Evolutionary conservation across 2,797 vertebrate genomes (phyloP).

Genomic region (Onychomys arenicola): DNA sequence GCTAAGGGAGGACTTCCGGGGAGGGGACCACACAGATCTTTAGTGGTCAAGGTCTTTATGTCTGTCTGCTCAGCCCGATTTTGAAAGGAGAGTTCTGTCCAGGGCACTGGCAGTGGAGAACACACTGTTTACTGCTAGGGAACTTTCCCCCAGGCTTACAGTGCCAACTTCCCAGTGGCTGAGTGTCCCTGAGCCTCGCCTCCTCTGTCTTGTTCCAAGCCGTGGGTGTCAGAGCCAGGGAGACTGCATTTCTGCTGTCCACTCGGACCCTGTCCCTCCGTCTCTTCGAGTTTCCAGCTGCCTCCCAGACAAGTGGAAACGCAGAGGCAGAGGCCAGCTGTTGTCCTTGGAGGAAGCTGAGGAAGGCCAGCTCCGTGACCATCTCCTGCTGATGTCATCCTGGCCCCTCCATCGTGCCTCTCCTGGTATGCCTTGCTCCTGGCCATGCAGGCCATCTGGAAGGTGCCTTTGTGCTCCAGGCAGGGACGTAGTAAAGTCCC

Average conservation of each 20-base stretch:
- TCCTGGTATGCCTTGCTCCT: conserved; percentile 46
- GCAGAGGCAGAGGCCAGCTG: conserved; percentile 59
- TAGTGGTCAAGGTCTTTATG: background rate
- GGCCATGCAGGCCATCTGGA: background rate
- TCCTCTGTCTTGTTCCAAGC: conserved; percentile 38
- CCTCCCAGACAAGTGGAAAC: conserved; percentile 20
- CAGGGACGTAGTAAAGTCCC: background rate
- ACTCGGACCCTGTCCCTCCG: background rate
- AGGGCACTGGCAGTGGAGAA: background rate
- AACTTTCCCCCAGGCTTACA: conserved; percentile 14
- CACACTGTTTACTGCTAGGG: conserved; percentile 8
- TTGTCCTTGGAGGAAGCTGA: too few species aligned
- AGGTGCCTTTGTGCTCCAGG: conserved; percentile 61
- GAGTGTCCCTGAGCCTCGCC: background rate
- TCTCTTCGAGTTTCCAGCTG: background rate
- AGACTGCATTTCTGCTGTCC: background rate
- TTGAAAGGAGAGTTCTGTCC: background rate
- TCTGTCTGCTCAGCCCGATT: background rate
- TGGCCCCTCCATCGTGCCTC: conserved; percentile 65
- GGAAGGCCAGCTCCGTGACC: background rate
- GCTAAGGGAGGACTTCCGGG: background rate
- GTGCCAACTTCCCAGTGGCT: background rate
- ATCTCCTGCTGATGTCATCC: conserved; percentile 76
- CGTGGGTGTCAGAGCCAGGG: background rate
- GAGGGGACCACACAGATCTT: background rate